Evolutionary conservation across 37 sponge, comb jelly and placozoan species (phyloP), one percentile per base, ranked within the genome.

Genomic region (Ianthella basta): DNA sequence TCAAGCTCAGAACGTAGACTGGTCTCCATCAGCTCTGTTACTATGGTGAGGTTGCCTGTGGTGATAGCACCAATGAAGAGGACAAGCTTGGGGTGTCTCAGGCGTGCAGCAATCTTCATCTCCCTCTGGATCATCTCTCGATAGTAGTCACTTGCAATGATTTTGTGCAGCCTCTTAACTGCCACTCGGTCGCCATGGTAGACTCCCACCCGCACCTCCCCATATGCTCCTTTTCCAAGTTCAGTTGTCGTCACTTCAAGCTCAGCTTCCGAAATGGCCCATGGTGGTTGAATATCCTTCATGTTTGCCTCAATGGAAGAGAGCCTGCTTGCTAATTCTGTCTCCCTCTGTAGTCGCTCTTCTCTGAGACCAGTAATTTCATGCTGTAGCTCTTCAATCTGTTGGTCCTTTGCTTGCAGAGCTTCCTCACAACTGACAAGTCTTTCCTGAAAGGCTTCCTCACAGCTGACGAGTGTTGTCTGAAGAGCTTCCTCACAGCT

Each of bases 1-100:
- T 89, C 87, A 33, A 91, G 74, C 56, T 85, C 85, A 19, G 34
- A 84, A 36, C 86, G 84, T 13, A 90, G 86, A 56, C 91, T 94
- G 57, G 60, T 63, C 40, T 81, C 61, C 87, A 94, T 89, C 60
- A 94, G 83, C 83, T 94, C 95, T 13, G 92, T 91, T 34, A 94
- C 59, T 15, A 94, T 83, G 8, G 82, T 73, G 19, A 53, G 81
- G n/a, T 23, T 55, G 24, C 63, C 72, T 0, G 36, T 78, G 18
- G 84, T 30, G 12, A 81, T 59, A 23, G 88, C 92, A 39, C 88
- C 95, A 59, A 91, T 82, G 79, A 95, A 95, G 23, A 84, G 72
- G 0, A 95, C 82, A 20, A 95, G 81, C 67, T 95, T 87, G 5
- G 88, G 90, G 40, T 95, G 95, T 4, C 88, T 84, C 0, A 91